Evolutionary conservation across 2,113 vertebrate genomes (phyloP), one percentile per base, ranked within the genome.

Genomic region (Macroglossus sobrinus): DNA sequence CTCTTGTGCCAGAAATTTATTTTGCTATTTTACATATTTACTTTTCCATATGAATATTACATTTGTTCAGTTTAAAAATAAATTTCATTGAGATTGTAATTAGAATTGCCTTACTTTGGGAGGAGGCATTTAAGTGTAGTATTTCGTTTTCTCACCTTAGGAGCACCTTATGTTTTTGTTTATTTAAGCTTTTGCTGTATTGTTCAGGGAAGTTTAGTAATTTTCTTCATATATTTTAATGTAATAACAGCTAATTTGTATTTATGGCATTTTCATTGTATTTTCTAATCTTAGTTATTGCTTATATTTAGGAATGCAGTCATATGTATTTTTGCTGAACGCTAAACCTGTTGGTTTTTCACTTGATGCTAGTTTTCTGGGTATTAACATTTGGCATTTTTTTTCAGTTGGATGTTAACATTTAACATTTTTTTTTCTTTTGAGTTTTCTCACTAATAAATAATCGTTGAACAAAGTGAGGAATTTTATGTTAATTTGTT

Each of bases 11-110:
- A 30, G 45, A 64, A 22, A 64, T 28, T 30, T 59, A 88, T 80
- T 53, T 66, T 47, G 3, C 7, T 57, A 1, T 47, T 59, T 92
- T 61, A n/a, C 15, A 53, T 69, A 30, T 92, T 86, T 94, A 50
- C 22, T 93, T 26, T 91, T 87, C 57, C 16, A 78, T 4, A 24
- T 72, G 24, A 82, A 64, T 87, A 87, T 47, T 87, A 68, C 81
- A 95, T 22, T 91, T 71, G 57, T 79, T 75, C 82, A 61, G 30
- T 79, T 95, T 91, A 78, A 89, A 93, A 82, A 59, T 19, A 89
- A 93, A 40, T 84, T 82, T 93, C 12, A 21, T n/a, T 95, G 66
- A 18, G 18, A 57, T 86, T 96, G 11, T 78, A 38, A 64, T 94
- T 78, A 78, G 30, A 90, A 79, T 93, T 89, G 24, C 28, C 59